Conservation (phyloP, 2,113 vertebrate species). For the Nibea coibor region DNA sequence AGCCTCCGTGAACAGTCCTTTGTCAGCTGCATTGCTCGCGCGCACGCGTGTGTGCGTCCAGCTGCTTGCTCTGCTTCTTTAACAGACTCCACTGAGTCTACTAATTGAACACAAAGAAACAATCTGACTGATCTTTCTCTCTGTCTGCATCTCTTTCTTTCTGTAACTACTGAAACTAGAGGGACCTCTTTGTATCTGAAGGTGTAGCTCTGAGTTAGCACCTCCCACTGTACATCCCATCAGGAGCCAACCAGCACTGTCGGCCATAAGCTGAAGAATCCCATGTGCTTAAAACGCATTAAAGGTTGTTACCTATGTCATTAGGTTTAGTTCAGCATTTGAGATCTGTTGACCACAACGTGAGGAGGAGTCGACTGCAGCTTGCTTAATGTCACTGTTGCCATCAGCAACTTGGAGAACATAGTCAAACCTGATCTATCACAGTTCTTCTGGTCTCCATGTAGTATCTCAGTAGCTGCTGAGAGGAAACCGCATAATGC, state of each 20-base stretch:
- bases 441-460: background rate
- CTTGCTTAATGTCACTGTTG: background rate
- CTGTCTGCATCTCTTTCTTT: conserved; percentile 60
- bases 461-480: background rate
- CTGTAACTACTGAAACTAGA: background rate
- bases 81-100: conserved; percentile 66
- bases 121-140: conserved; percentile 61
- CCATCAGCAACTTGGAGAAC: background rate
- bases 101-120: conserved; percentile 77
- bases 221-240: conserved; percentile 1
- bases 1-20: conserved; percentile 71
- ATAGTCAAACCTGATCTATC: background rate
- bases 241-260: background rate
- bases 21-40: conserved; percentile 61
- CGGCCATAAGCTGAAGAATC: background rate
- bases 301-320: background rate
- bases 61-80: conserved; percentile 69
- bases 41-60: conserved; percentile 46
- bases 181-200: background rate
- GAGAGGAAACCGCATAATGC: too few relatives aligned
- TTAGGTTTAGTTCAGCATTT: background rate
- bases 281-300: background rate
- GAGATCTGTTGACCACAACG: background rate
- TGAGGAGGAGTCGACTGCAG: background rate
- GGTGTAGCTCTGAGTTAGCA: conserved; percentile 4